phyloP scores from a whole-genome alignment of 2,888 invertebrate genomes.

The Ochropacha duplaris region DNA sequence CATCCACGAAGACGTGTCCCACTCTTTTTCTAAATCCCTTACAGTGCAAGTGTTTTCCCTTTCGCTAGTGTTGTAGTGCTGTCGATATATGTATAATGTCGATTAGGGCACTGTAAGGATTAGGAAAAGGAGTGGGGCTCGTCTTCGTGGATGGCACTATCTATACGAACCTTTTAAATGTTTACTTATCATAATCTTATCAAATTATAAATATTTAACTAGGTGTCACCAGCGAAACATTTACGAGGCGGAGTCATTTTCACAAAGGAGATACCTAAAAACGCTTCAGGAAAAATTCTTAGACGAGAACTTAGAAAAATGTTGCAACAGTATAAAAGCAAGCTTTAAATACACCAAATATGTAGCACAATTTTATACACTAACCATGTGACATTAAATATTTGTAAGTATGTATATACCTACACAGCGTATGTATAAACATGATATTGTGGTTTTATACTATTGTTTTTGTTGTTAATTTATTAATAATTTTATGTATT shows the following conservation, averaged over 20 bases:
- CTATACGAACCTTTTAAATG: too few relatives aligned
- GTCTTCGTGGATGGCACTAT: too few relatives aligned
- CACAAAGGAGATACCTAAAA: conserved; percentile 89
- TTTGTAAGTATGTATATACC: background rate
- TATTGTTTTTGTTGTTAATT: background rate
- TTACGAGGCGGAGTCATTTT: conserved; percentile 90
- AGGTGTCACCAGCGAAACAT: conserved; percentile 88
- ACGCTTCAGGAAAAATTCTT: conserved; percentile 90
- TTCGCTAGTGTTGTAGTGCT: too few relatives aligned
- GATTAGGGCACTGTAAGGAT: too few relatives aligned
- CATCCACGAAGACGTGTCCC: too few relatives aligned
- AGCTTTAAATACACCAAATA: conserved; percentile 46
- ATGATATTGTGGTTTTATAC: background rate
- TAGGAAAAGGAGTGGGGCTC: too few relatives aligned
- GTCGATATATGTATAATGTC: too few relatives aligned
- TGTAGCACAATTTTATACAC: conserved; percentile 6
- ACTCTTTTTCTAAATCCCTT: too few relatives aligned
- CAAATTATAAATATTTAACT: too few relatives aligned
- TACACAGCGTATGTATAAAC: background rate
- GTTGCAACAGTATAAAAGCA: conserved; percentile 62
- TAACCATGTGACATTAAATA: conserved; percentile 5
- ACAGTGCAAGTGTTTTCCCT: too few relatives aligned
- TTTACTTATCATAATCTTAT: too few relatives aligned
- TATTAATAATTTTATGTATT: background rate
- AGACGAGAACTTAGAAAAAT: conserved; percentile 82